A percentile compares a stretch with the other conserved stretches of the same genome.
phyloP scores from a whole-genome alignment of 2,113 vertebrate genomes.

The Nycticryphes semicollaris region DNA sequence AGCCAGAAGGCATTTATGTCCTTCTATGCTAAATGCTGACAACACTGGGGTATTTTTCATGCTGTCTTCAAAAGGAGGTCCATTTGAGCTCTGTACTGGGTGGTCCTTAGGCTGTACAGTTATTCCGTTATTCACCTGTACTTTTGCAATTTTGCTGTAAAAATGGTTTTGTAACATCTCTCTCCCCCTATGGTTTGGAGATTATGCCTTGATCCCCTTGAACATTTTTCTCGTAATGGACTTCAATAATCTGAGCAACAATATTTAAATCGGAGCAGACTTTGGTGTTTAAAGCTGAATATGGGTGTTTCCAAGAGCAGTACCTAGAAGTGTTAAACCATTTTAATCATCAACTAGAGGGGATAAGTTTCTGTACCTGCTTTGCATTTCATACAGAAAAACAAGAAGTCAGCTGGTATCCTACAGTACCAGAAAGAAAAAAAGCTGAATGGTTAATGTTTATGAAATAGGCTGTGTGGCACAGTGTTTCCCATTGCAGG shows the following conservation, averaged over 20 bases:
- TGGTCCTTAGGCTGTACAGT: background rate
- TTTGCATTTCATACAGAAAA: background rate
- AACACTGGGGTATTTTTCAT: background rate
- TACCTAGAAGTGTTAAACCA: background rate
- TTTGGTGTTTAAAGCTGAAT: background rate
- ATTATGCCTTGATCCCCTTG: background rate
- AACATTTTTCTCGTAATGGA: background rate
- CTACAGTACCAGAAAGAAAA: background rate
- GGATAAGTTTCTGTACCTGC: background rate
- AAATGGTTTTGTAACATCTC: background rate
- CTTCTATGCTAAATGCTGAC: background rate
- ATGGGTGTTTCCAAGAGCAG: background rate
- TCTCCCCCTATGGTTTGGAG: background rate
- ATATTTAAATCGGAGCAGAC: background rate
- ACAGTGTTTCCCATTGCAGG: background rate
- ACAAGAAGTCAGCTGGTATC: background rate
- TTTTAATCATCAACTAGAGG: background rate
- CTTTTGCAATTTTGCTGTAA: background rate
- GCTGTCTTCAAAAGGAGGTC: background rate
- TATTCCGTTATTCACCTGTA: background rate
- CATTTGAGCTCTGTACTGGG: background rate
- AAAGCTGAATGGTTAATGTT: background rate
- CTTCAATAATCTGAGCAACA: rapidly evolving
- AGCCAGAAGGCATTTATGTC: background rate
- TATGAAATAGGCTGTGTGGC: background rate